Evolutionary conservation across 2,888 invertebrate species (phyloP), one percentile per base, ranked within the genome.

Genomic region (Plebejus argus): DNA sequence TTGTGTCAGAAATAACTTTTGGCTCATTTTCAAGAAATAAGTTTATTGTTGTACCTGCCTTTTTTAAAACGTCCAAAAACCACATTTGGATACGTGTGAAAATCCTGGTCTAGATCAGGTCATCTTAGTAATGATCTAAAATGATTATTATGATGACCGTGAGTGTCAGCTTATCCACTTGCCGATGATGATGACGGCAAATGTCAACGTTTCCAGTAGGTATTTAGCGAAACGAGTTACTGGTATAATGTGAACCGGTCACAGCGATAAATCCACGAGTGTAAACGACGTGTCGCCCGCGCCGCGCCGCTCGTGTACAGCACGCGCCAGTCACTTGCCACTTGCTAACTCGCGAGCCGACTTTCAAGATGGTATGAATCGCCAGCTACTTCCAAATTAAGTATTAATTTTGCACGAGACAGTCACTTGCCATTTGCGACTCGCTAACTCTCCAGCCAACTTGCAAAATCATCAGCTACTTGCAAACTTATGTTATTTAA

Each of bases 201-300:
- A 49, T 72, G 72, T 72, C 23, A 72, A 20, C 72, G 72, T 72
- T 15, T 49, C 70, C 35, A 70, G 70, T 70, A 70, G 61, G 61
- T 61, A 61, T 61, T 61, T 61, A 61, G 71, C 49, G 72, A 49
- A 49, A 72, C 45, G 20, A 39, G 71, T 71, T 35, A 70, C 35
- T 35, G 70, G 70, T 70, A 70, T 70, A 70, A 70, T 70, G 70
- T 35, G 70, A 70, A 70, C 70, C 70, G 70, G 70, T 70, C 35
- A 70, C 35, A 70, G 10, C 23, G 10, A 45, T 72, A 72, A 49
- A 72, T 72, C 72, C 45, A 49, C 45, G 15, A 83, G 84, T 82
- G 84, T 87, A 87, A 87, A 88, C 85, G 82, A 83, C 83, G 84
- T 83, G 84, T 79, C 72, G 49, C 72, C 39, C 35, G 35, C 71